Evolutionary conservation across 2,113 vertebrate genomes (phyloP).

Genomic region (Columbina picui): DNA sequence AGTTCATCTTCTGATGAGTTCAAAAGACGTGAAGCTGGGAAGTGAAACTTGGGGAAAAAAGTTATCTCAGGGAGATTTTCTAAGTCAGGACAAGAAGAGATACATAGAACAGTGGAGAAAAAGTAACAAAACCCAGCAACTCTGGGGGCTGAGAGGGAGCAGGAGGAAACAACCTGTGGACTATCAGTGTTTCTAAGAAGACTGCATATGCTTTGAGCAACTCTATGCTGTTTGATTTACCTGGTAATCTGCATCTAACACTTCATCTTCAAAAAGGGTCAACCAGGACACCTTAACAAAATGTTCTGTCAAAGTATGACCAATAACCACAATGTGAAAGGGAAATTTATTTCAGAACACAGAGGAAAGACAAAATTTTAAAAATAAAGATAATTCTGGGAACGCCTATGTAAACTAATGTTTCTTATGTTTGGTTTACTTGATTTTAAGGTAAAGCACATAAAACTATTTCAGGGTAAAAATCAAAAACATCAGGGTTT

Average conservation of each 20-base stretch:
- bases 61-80: background rate
- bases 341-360: background rate
- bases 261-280: background rate
- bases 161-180: background rate
- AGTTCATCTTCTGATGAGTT: background rate
- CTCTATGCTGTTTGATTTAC: background rate
- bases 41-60: background rate
- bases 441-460: background rate
- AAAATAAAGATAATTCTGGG: background rate
- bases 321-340: rapidly evolving
- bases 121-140: background rate
- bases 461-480: background rate
- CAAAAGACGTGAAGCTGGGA: background rate
- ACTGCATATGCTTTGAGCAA: background rate
- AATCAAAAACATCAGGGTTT: background rate
- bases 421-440: background rate
- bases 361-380: background rate
- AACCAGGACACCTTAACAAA: background rate
- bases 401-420: background rate
- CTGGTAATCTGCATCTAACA: background rate
- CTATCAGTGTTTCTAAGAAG: background rate
- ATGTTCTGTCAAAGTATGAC: background rate
- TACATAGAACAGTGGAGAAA: background rate
- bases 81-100: background rate
- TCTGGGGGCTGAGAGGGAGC: rapidly evolving